Evolutionary conservation across 2,113 vertebrate species (phyloP), one percentile per base, ranked within the genome.

Genomic region (Trichechus manatus): DNA sequence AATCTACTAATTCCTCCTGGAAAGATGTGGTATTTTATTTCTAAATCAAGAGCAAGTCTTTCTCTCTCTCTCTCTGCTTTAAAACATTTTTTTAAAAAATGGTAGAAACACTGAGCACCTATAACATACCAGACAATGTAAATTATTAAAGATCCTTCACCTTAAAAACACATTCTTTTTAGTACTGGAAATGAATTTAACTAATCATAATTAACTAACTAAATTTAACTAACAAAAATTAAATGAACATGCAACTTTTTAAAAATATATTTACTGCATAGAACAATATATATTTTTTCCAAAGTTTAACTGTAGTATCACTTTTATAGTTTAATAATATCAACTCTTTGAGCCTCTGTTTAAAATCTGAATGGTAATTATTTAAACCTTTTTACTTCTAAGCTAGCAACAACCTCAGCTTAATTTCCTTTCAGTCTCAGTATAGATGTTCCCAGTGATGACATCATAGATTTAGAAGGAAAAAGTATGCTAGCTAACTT

Each of bases 301-400:
- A 70, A 93, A 93, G 31, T 85, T 79, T 95, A 95, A 91, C 42
- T 78, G 53, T 42, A 91, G 68, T 83, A 91, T 91, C 87, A 79
- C 36, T 94, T 79, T 87, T 70, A 63, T 36, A 80, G 50, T 79
- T 87, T 79, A 72, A 59, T 14, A 61, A 86, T 85, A 91, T 70
- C 50, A 80, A 79, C 27, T 94, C 83, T 91, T 64, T 93, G 33
- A 90, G 7, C 27, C 9, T 83, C 59, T 92, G 53, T 70, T 95
- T 95, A 89, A 97, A 95, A 97, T 77, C 17, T 89, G 4, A 86
- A 85, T 84, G 27, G 14, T 39, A 64, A 93, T 94, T 61, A 47
- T 93, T 61, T 22, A 78, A 10, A 36, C 44, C n/a, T 93, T 91
- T 91, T 84, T 33, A 78, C 86, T 94, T 95, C 87, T 91, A 95